Conservation (phyloP, 2,797 vertebrate genomes). For the Falco biarmicus region DNA sequence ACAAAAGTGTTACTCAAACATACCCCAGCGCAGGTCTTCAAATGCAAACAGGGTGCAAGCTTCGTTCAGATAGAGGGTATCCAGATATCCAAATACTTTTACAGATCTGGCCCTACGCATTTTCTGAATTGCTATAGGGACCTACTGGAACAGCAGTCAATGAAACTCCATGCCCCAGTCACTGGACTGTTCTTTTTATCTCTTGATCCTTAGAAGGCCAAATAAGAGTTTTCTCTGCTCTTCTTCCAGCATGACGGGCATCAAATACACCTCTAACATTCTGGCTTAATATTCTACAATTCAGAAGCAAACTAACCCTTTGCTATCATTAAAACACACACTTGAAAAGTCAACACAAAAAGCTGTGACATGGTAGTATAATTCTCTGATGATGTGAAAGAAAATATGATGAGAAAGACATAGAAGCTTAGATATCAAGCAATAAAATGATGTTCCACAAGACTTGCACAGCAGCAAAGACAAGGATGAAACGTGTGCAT, state of each 20-base stretch:
- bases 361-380: neutral
- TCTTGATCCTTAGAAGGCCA: neutral
- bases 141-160: neutral
- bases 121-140: neutral
- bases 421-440: neutral
- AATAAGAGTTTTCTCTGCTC: neutral
- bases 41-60: neutral
- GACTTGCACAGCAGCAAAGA: neutral
- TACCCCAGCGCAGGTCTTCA: neutral
- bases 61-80: neutral
- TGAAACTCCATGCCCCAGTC: neutral
- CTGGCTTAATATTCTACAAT: neutral
- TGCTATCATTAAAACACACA: fast-evolving
- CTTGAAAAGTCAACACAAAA: neutral
- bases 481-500: fast-evolving
- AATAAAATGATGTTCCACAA: neutral
- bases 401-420: neutral
- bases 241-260: neutral
- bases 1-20: neutral
- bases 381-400: neutral
- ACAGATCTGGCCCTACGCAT: neutral
- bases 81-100: neutral
- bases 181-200: neutral
- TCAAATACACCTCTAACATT: neutral
- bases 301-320: neutral